Evolutionary conservation across 1,140 invertebrate species (phyloP).

Genomic region (Ceratoteleas bidentatus): DNA sequence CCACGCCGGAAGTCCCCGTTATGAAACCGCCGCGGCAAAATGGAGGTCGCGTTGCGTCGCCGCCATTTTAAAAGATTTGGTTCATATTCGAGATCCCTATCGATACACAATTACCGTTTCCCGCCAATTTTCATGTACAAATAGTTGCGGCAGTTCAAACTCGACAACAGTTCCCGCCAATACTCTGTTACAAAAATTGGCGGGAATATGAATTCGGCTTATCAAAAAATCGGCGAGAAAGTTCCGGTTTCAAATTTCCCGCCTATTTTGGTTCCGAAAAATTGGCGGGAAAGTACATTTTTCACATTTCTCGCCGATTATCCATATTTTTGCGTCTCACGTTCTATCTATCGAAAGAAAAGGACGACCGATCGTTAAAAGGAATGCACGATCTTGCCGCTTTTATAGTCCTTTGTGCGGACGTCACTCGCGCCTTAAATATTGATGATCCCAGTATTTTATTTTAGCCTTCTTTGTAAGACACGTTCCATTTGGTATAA

Average conservation of each 20-base stretch:
- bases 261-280: not conserved
- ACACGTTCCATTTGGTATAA: slow-evolving; percentile 25
- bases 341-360: not conserved
- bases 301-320: not conserved
- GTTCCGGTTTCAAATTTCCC: not conserved
- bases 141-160: not conserved
- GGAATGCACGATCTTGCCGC: not conserved
- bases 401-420: not conserved
- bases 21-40: slow-evolving; percentile 21
- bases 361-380: not conserved
- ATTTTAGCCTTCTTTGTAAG: slow-evolving; percentile 23
- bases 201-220: too few species aligned
- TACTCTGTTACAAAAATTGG: too few species aligned
- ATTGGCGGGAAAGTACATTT: not conserved
- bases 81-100: not conserved
- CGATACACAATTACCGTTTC: not conserved
- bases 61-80: slow-evolving; percentile 6
- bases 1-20: slow-evolving; percentile 59
- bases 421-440: slow-evolving; percentile 28
- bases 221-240: too few species aligned
- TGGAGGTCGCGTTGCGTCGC: slow-evolving; percentile 25
- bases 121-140: not conserved
- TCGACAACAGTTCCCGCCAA: too few species aligned
- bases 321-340: not conserved
- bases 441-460: slow-evolving; percentile 25